Conservation (phyloP, 1,140 invertebrate genomes). For the Ostrea edulis region DNA sequence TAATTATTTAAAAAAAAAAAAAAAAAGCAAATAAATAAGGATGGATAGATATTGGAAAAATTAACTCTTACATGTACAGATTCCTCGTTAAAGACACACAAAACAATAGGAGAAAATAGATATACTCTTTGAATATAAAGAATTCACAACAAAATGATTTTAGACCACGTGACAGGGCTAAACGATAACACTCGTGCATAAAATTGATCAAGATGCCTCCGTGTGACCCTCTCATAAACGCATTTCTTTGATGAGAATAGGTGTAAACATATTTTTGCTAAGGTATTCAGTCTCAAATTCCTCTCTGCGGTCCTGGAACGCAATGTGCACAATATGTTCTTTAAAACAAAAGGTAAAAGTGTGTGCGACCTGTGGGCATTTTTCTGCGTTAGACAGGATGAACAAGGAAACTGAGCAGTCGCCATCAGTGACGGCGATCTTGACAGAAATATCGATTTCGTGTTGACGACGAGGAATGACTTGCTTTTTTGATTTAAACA, state of each 20-base stretch:
- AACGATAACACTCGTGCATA: neutral
- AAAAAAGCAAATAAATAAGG: no score
- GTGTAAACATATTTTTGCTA: neutral
- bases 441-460: conserved; percentile 18
- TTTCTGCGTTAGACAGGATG: neutral
- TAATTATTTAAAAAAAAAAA: no score
- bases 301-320: neutral
- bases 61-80: no score
- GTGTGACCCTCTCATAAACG: neutral
- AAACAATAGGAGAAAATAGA: no score
- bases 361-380: neutral
- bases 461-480: conserved; percentile 17
- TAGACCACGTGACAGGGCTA: no score
- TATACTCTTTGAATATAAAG: no score
- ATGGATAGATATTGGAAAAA: no score
- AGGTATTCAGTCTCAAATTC: conserved; percentile 19
- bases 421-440: conserved; percentile 18
- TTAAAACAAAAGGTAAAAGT: conserved; percentile 32
- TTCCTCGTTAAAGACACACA: no score
- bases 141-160: no score
- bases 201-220: neutral
- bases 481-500: neutral
- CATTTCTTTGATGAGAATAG: neutral
- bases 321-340: neutral
- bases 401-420: conserved; percentile 12